Evolutionary conservation across 2,888 invertebrate species (phyloP).

Genomic region (Perdita meconis): DNA sequence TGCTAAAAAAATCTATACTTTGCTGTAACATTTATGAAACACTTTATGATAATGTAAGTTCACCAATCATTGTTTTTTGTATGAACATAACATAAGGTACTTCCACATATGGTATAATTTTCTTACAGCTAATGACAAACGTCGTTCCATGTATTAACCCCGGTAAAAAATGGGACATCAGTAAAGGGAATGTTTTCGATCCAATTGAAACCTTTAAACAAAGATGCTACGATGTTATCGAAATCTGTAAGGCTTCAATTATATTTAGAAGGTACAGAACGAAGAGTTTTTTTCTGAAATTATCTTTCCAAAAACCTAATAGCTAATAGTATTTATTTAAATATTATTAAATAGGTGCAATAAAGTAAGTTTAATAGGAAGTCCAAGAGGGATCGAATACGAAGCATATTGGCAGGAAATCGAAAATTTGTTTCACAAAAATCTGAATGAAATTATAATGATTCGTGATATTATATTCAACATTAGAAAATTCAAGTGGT

Average conservation of each 20-base stretch:
- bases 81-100: background rate
- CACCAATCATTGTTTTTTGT: background rate
- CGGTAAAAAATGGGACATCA: conserved; percentile 84
- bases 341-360: conserved; percentile 72
- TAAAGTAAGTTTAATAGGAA: conserved; percentile 85
- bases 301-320: background rate
- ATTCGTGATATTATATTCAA: conserved; percentile 84
- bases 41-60: conserved; percentile 81
- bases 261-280: conserved; percentile 86
- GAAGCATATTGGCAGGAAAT: conserved; percentile 81
- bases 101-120: background rate
- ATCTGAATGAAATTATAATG: conserved; percentile 82
- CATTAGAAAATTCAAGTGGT: conserved; percentile 85
- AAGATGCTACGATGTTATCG: conserved; percentile 86
- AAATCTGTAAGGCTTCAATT: conserved; percentile 86
- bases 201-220: conserved; percentile 86
- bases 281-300: no score
- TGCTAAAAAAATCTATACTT: conserved; percentile 84
- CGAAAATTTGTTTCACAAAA: conserved; percentile 84
- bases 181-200: conserved; percentile 85
- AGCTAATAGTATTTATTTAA: background rate
- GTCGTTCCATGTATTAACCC: conserved; percentile 27
- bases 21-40: conserved; percentile 85
- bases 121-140: conserved; percentile 46
- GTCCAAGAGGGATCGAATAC: conserved; percentile 81